phyloP scores from a whole-genome alignment of 2,797 vertebrate genomes.

The Hyperoplus immaculatus region DNA sequence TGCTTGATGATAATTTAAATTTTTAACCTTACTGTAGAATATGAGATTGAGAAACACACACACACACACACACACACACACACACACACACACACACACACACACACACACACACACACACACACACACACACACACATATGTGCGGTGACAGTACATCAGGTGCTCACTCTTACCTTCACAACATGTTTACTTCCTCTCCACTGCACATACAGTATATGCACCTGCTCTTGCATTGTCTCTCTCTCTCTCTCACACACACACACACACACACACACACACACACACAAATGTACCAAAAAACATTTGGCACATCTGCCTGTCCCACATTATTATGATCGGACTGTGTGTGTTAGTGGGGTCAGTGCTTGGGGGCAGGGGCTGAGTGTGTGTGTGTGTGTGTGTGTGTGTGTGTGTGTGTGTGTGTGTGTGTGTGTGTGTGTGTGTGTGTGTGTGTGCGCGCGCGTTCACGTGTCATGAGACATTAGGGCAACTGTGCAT shows the following conservation, averaged over 20 bases:
- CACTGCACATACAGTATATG: conserved; percentile 29
- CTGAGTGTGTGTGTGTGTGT: background rate
- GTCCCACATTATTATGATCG: conserved; percentile 49
- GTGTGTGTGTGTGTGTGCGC: background rate
- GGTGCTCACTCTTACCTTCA: conserved; percentile 2
- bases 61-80: background rate
- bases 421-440: background rate
- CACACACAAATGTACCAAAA: conserved; percentile 9
- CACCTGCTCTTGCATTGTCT: conserved; percentile 9
- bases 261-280: conserved; percentile 13
- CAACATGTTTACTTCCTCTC: conserved; percentile 14
- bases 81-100: background rate
- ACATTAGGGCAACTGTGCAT: conserved; percentile 8
- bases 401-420: background rate
- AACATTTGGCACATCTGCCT: conserved; percentile 65
- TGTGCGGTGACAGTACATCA: background rate
- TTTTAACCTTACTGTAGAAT: background rate
- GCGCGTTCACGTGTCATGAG: conserved; percentile 1
- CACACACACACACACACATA: background rate
- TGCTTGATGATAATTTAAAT: no score
- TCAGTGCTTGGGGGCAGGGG: background rate
- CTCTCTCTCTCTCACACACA: background rate
- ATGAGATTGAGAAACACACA: background rate
- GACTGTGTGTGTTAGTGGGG: background rate
- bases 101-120: background rate